phyloP scores from a whole-genome alignment of 2,113 vertebrate genomes.

The Hydrolagus affinis region DNA sequence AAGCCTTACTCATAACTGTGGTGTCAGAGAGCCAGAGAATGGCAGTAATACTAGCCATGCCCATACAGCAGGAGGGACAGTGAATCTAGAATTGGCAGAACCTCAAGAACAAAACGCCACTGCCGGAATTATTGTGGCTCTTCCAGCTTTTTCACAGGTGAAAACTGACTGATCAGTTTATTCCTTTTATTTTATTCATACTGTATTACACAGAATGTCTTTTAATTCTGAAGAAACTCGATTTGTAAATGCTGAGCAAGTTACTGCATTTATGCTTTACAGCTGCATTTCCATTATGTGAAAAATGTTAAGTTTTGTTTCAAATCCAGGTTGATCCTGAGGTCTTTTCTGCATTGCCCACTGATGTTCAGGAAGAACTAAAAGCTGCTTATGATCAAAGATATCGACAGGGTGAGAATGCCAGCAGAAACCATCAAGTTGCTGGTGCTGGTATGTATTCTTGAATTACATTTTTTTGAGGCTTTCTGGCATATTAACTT shows the following conservation, averaged over 20 bases:
- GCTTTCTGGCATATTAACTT: not conserved
- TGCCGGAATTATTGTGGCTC: conserved; percentile 74
- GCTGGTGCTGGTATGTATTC: not conserved
- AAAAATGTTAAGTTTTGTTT: not conserved
- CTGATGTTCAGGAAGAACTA: conserved; percentile 85
- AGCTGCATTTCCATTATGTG: not conserved
- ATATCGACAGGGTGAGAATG: conserved; percentile 51
- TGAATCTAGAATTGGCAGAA: conserved; percentile 79
- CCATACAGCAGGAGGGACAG: conserved; percentile 56
- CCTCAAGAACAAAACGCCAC: conserved; percentile 59
- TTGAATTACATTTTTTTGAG: not conserved
- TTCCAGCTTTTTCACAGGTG: conserved; percentile 90
- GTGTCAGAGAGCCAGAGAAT: conserved; percentile 53
- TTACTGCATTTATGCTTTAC: not conserved
- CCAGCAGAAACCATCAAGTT: conserved; percentile 32
- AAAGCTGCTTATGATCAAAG: conserved; percentile 75
- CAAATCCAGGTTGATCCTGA: conserved; percentile 81
- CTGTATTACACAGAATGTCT: not conserved
- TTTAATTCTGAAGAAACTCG: not conserved
- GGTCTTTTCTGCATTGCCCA: conserved; percentile 85
- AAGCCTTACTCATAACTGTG: conserved; percentile 34
- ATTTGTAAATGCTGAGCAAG: not conserved
- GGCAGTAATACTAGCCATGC: conserved; percentile 44
- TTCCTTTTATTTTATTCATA: not conserved
- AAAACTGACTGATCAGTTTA: not conserved